These are phyloP conservation scores for Sebastes trivittatus DNA, from an alignment of 2,797 vertebrate genomes.

Conservation along the genomic window DNA sequence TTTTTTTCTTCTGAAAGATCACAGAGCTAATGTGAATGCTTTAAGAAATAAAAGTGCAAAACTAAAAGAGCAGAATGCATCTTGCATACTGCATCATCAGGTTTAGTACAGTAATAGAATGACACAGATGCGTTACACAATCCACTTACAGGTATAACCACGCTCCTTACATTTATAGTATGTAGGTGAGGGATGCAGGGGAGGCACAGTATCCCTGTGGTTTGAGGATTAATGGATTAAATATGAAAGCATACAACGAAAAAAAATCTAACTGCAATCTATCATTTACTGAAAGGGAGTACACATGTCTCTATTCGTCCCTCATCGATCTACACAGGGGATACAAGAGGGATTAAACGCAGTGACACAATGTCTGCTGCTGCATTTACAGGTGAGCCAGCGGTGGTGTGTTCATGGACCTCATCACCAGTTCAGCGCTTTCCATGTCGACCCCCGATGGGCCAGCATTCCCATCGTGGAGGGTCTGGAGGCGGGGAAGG, in stretches of 20 bases:
- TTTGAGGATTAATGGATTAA: conserved; percentile 21
- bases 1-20: neutral
- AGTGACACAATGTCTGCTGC: no score
- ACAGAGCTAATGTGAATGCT: neutral
- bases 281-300: neutral
- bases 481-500: neutral
- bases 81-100: neutral
- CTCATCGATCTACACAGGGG: no score
- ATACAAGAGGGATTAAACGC: no score
- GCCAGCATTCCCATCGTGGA: neutral
- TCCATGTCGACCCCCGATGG: neutral
- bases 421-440: no score
- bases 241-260: neutral
- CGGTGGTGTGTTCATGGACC: no score
- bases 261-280: neutral
- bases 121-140: neutral
- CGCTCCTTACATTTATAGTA: neutral
- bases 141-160: neutral
- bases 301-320: no score
- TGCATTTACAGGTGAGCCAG: no score
- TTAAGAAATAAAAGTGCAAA: neutral
- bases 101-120: neutral
- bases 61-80: neutral
- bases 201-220: neutral
- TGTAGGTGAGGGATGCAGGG: neutral